A percentile compares a stretch with the other conserved stretches of the same genome.
phyloP scores from a whole-genome alignment of 2,888 invertebrate genomes.

The Protophormia terraenovae region DNA sequence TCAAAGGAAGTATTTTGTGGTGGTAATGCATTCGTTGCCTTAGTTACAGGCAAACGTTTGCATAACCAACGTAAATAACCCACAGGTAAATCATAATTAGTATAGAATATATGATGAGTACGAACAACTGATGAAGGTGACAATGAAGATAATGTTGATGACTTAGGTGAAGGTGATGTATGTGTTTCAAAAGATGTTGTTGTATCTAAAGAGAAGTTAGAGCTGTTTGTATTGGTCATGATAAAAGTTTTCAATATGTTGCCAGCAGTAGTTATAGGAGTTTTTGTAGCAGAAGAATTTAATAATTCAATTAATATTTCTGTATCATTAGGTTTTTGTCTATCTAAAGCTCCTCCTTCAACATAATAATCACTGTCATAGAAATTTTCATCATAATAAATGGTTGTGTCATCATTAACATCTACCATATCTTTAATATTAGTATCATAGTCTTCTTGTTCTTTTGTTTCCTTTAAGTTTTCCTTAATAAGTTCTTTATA shows the following conservation, averaged over 20 bases:
- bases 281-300: neutral
- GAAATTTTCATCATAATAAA: conserved; percentile 41
- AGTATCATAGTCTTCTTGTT: neutral
- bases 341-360: neutral
- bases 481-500: neutral
- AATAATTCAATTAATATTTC: conserved; percentile 12
- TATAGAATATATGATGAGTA: conserved; percentile 18
- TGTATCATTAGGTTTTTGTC: neutral
- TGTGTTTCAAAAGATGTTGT: neutral
- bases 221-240: neutral
- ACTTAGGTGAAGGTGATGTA: neutral
- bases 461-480: neutral
- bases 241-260: neutral
- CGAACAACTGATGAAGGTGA: neutral
- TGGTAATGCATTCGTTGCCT: neutral
- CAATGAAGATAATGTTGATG: neutral
- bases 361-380: conserved; percentile 51
- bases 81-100: conserved; percentile 53
- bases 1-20: neutral
- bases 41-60: conserved; percentile 34
- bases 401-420: neutral
- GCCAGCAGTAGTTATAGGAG: neutral
- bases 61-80: conserved; percentile 62
- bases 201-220: neutral
- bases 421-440: neutral